phyloP scores from a whole-genome alignment of 92 coral and sea anemone genomes.

The Phenganax marumi region DNA sequence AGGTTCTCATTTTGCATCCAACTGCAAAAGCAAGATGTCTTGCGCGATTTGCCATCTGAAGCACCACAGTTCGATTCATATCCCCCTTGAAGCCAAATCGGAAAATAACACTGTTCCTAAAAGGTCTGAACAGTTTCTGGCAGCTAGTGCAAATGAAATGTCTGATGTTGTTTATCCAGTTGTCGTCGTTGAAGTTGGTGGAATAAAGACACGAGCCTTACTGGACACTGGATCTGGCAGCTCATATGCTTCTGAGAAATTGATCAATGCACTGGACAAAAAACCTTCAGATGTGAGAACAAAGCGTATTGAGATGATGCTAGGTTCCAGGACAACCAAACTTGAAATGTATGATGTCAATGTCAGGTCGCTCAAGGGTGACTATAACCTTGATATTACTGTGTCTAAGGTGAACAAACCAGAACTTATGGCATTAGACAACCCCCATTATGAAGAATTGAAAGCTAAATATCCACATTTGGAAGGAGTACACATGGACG shows the following conservation, averaged over 20 bases:
- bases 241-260: neutral
- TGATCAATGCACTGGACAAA: slow-evolving; percentile 1
- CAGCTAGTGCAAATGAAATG: neutral
- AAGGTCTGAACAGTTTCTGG: neutral
- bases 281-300: neutral
- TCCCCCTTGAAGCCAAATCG: neutral
- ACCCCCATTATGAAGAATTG: slow-evolving; percentile 5
- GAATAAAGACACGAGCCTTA: slow-evolving; percentile 3
- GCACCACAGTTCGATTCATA: slow-evolving; percentile 10
- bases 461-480: slow-evolving; percentile 7
- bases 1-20: neutral
- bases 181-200: neutral
- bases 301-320: slow-evolving; percentile 12
- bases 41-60: neutral
- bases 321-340: neutral
- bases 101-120: neutral
- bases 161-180: slow-evolving; percentile 13
- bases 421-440: slow-evolving; percentile 5
- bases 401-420: slow-evolving; percentile 1
- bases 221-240: slow-evolving; percentile 19
- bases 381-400: neutral
- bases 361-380: neutral
- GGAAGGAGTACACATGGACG: neutral
- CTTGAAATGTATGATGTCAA: slow-evolving; percentile 3
- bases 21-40: slow-evolving; percentile 7